Conservation (phyloP, 2,113 vertebrate species). For the Drymodes brunneopygia region DNA sequence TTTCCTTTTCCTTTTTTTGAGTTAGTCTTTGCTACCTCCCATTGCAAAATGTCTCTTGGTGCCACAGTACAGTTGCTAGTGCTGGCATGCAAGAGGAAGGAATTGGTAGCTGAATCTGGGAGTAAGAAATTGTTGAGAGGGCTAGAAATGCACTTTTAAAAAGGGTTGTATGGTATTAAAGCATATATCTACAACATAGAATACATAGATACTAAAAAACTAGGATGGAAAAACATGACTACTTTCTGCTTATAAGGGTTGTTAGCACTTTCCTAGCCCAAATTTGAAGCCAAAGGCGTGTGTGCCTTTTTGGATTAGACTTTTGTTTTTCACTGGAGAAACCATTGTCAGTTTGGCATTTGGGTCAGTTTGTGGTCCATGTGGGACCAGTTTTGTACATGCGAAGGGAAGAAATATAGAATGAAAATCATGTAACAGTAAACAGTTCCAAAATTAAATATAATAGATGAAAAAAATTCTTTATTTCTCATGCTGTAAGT, state of each 20-base stretch:
- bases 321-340: neutral
- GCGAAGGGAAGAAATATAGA: neutral
- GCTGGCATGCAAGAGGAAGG: neutral
- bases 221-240: neutral
- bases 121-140: neutral
- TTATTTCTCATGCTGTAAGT: neutral
- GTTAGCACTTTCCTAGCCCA: neutral
- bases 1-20: neutral
- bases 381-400: rapidly evolving
- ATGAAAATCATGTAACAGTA: neutral
- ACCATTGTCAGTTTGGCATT: neutral
- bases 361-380: neutral
- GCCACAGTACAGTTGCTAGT: neutral
- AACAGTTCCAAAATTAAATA: neutral
- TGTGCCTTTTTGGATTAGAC: neutral
- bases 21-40: neutral
- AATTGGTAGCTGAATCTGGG: neutral
- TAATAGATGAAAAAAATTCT: neutral
- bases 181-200: neutral
- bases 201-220: neutral
- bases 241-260: neutral
- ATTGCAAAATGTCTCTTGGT: neutral
- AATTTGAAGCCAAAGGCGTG: neutral
- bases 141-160: neutral
- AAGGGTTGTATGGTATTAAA: neutral